phyloP scores from a whole-genome alignment of 2,888 invertebrate species.

The Saturnia japonica region DNA sequence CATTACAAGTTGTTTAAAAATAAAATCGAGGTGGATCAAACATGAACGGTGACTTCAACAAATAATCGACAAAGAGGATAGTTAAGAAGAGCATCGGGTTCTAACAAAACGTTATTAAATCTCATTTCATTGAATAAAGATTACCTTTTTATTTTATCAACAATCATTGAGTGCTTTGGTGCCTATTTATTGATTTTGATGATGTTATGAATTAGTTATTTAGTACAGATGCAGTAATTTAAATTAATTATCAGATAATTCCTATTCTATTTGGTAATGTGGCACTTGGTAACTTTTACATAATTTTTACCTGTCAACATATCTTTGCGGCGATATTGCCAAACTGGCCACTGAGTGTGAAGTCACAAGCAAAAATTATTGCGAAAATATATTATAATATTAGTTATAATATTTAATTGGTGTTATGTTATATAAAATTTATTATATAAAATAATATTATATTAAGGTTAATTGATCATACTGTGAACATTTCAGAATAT shows the following conservation, averaged over 20 bases:
- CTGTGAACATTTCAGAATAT: too few species aligned
- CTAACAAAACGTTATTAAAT: constrained; percentile 78
- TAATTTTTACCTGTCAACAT: too few species aligned
- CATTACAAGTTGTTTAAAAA: constrained; percentile 14
- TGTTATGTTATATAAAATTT: background rate
- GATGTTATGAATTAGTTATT: background rate
- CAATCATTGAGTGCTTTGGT: constrained; percentile 45
- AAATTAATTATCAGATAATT: too few species aligned
- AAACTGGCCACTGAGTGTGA: too few species aligned
- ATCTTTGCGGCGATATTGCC: too few species aligned
- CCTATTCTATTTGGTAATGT: too few species aligned
- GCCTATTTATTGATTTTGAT: constrained; percentile 43
- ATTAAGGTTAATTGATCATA: background rate
- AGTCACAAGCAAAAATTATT: too few species aligned
- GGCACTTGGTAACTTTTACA: too few species aligned
- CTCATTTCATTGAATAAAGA: constrained; percentile 62
- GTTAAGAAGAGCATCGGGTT: constrained; percentile 64
- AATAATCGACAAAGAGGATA: constrained; percentile 53
- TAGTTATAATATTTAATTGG: background rate
- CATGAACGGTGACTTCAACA: constrained; percentile 15
- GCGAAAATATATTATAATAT: too few species aligned
- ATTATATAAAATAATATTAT: background rate
- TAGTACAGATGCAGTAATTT: too few species aligned
- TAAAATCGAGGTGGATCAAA: constrained; percentile 23
- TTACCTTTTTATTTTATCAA: constrained; percentile 50